Evolutionary conservation across 2,888 invertebrate species (phyloP), one percentile per base, ranked within the genome.

Genomic region (Drosophila anomalata): DNA sequence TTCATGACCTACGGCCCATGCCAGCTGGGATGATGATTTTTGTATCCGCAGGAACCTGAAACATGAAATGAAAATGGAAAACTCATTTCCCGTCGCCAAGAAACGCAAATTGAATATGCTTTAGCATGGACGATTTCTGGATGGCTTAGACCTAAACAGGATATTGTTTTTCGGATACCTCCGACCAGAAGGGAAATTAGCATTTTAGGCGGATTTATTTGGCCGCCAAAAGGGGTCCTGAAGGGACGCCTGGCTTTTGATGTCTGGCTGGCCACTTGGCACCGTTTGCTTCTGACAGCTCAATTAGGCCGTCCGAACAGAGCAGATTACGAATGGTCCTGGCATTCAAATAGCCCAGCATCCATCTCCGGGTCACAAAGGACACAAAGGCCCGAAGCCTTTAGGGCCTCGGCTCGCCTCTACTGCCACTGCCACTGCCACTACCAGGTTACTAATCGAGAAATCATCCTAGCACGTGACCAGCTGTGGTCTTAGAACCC

Each of bases 51-150:
- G 50, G 20, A 33, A 39, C 33, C 29, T 29, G 9, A 29, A 26
- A 22, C 17, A 46, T 14, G 46, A 47, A 63, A 65, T 53, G 24
- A 54, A 46, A 52, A 29, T 41, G 47, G 29, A 66, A 81, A 78
- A 55, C 77, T 78, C 75, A 80, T 85, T 80, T 85, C 79, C 82
- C 65, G 57, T 78, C 54, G 56, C 24, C 53, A 53, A 47, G 53
- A 31, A 52, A 59, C 33, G 68, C 55, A 81, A 78, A 76, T 74
- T 61, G 73, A 74, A 66, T 70, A 55, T 68, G 33, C 48, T 41
- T 41, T 53, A 14, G 59, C 29, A 14, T 54, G 48, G 41, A 42
- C 29, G 72, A 61, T 53, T 60, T 60, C 47, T 31, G 51, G 22
- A 47, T 76, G 56, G 61, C 54, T 67, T 65, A 61, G 47, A 41